Evolutionary conservation across 2,797 vertebrate species (phyloP).

Genomic region (Masticophis lateralis): DNA sequence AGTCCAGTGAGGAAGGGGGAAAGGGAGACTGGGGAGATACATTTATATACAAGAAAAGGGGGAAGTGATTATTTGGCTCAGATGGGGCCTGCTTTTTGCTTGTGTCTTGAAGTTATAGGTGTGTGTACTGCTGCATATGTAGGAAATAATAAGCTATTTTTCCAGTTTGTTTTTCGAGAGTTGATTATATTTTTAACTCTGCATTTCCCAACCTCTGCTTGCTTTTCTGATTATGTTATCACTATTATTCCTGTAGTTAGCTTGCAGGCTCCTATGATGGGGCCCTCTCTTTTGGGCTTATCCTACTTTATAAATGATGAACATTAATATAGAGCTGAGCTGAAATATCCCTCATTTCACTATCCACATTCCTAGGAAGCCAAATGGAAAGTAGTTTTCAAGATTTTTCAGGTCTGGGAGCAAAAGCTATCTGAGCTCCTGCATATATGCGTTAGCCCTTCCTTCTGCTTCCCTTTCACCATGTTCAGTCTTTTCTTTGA

Average conservation of each 20-base stretch:
- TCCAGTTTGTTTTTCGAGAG: background rate
- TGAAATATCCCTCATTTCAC: background rate
- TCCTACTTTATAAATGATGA: background rate
- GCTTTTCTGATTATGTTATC: background rate
- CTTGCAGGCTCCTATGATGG: background rate
- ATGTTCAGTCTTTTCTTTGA: background rate
- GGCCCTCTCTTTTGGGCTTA: background rate
- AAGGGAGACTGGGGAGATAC: conserved; percentile 25
- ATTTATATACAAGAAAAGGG: conserved; percentile 38
- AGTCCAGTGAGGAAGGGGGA: conserved; percentile 54
- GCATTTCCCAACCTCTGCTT: background rate
- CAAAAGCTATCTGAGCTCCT: background rate
- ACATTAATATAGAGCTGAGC: background rate
- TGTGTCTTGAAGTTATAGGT: conserved; percentile 3
- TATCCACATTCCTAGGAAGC: background rate
- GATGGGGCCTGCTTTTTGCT: conserved; percentile 32
- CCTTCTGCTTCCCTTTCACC: background rate
- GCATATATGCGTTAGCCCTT: background rate
- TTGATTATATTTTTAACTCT: background rate
- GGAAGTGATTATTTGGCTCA: background rate
- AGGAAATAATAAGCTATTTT: background rate
- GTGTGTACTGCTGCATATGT: background rate
- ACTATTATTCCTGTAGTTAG: background rate
- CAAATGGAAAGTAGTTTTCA: background rate
- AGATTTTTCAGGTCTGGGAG: background rate